Evolutionary conservation across 2,888 invertebrate genomes (phyloP).

Genomic region (Melinaea marsaeus): DNA sequence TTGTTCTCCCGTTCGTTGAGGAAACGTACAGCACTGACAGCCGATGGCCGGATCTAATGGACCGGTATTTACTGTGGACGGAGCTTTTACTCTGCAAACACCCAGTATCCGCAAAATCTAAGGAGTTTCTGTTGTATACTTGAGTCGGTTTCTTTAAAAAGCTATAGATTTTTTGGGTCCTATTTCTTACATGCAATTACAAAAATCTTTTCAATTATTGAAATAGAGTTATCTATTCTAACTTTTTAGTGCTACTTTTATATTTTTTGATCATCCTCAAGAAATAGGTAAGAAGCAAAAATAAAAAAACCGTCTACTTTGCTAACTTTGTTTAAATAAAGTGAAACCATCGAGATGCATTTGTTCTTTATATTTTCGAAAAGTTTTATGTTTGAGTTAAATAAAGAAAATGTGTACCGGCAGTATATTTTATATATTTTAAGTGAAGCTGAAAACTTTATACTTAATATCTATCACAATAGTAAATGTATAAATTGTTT

Average conservation of each 20-base stretch:
- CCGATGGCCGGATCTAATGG: slow-evolving; percentile 58
- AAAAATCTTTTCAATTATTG: neutral
- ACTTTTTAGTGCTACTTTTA: no score
- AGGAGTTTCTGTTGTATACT: slow-evolving; percentile 15
- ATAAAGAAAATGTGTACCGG: neutral
- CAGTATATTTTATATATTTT: neutral
- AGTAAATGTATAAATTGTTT: no score
- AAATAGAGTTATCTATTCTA: no score
- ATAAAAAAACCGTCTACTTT: no score
- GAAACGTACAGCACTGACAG: slow-evolving; percentile 58
- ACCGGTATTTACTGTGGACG: slow-evolving; percentile 58
- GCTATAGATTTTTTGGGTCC: neutral
- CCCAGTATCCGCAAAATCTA: slow-evolving; percentile 22
- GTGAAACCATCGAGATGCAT: neutral
- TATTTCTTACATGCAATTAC: neutral
- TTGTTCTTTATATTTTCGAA: neutral
- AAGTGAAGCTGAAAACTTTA: no score
- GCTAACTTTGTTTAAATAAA: slow-evolving; percentile 2
- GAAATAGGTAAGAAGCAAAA: neutral
- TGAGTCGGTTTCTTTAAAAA: slow-evolving; percentile 12
- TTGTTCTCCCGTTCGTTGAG: slow-evolving; percentile 61
- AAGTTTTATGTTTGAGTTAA: neutral
- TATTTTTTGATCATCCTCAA: neutral
- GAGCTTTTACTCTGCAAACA: slow-evolving; percentile 49
- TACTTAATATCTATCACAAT: no score